Evolutionary conservation across 2,113 vertebrate genomes (phyloP), one percentile per base, ranked within the genome.

Genomic region (Amphiprion percula): DNA sequence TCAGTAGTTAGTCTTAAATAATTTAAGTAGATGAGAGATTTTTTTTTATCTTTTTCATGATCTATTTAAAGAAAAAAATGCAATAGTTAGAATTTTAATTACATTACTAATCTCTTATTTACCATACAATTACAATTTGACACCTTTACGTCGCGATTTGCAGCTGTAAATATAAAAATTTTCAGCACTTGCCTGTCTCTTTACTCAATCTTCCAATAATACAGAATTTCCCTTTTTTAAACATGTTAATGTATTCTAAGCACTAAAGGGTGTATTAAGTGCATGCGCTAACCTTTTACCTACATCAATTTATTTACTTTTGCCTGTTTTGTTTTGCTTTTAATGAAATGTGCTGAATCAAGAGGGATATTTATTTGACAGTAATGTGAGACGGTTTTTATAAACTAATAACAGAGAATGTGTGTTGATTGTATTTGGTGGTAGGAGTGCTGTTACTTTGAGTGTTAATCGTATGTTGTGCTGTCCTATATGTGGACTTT

Each of bases 201-300:
- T 26, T 15, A 17, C 46, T 26, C 64, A 0, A 61, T 56, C 19
- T 0, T 21, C 8, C 2, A 60, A 0, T 37, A 33, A 62, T 19
- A 56, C 9, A 58, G 5, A 19, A 61, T 16, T 71, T 61, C n/a
- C 10, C 3, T 73, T 66, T 39, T 12, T 67, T 80, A 14, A 39
- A 53, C 24, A 37, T 33, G 10, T 55, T 28, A 16, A 66, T 66
- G 19, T 49, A 30, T 60, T 69, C 19, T 73, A 60, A 50, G 19
- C 65, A 67, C 69, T 61, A 80, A 74, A 66, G 37, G 41, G 28
- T 0, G 6, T 21, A 63, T 24, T 17, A 46, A 15, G 28, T 74
- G 64, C 74, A 88, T 72, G 58, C 9, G 0, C 58, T 74, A 77
- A 87, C 26, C 39, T 55, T 59, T 71, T 9, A 4, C 15, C 5